A percentile compares a stretch with the other conserved stretches of the same genome.
Conservation (phyloP, 2,888 invertebrate species). For the Meteorus cinctellus region DNA sequence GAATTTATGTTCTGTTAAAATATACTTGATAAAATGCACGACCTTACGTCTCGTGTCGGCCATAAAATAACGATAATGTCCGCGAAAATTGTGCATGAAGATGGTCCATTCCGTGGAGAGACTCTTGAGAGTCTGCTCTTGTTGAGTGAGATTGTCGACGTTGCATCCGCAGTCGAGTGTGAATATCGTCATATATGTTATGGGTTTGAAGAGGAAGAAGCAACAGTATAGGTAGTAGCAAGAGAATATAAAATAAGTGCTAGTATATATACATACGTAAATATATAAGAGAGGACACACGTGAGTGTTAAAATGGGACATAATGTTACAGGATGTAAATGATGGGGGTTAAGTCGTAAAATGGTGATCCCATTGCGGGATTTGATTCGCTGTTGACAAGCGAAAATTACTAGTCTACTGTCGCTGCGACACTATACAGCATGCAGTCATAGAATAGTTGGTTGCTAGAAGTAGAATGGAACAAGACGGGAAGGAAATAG, state of each 20-base stretch:
- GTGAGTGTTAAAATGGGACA: conserved; percentile 10
- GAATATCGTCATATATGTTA: conserved; percentile 21
- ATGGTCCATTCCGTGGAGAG: conserved; percentile 38
- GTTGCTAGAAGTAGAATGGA: not conserved
- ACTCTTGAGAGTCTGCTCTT: conserved; percentile 17
- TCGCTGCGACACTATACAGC: not conserved
- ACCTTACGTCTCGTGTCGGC: conserved; percentile 32
- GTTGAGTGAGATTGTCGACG: conserved; percentile 29
- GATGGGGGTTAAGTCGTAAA: conserved; percentile 39
- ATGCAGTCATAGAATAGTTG: conserved; percentile 5
- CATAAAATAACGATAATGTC: conserved; percentile 45
- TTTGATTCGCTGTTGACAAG: conserved; percentile 45
- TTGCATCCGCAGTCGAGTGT: conserved; percentile 18
- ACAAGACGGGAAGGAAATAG: not conserved
- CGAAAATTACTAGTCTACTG: conserved; percentile 46
- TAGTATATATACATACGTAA: not conserved
- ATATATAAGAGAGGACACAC: not conserved
- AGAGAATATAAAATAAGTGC: conserved; percentile 4
- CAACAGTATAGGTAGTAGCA: conserved; percentile 2
- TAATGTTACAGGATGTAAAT: conserved; percentile 14
- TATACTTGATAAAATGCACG: conserved; percentile 29
- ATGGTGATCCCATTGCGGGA: conserved; percentile 40
- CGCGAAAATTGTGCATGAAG: conserved; percentile 42
- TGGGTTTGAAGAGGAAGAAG: conserved; percentile 18
- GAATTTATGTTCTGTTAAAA: conserved; percentile 1